Evolutionary conservation across 2,113 vertebrate genomes (phyloP).

Genomic region (Diphyllodes magnificus): DNA sequence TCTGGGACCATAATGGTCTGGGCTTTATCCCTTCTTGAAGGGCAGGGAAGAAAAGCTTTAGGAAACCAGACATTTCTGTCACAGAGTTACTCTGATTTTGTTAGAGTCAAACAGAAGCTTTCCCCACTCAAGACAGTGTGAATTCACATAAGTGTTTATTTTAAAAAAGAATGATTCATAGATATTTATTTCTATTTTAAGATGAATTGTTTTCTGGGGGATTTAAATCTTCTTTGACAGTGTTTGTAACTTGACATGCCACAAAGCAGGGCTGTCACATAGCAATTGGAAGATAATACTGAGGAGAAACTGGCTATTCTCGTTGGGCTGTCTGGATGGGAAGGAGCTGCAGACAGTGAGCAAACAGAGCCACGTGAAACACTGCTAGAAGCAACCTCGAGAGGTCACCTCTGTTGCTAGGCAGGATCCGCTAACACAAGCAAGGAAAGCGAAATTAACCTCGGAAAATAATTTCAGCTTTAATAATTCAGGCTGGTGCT

Average conservation of each 20-base stretch:
- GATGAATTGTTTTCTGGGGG: not conserved
- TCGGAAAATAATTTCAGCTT: not conserved
- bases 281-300: not conserved
- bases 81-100: not conserved
- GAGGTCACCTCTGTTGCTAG: conserved; percentile 60
- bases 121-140: not conserved
- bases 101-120: not conserved
- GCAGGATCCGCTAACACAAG: not conserved
- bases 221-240: conserved; percentile 15
- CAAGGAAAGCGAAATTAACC: not conserved
- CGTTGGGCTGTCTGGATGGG: not conserved
- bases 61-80: not conserved
- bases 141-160: conserved; percentile 11
- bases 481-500: not conserved
- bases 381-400: not conserved
- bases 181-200: conserved; percentile 19
- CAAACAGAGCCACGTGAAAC: not conserved
- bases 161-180: conserved; percentile 7
- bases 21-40: not conserved
- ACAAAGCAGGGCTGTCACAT: conserved; percentile 2
- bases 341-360: not conserved
- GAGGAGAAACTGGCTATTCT: conserved; percentile 20
- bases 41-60: not conserved
- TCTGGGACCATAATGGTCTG: not conserved
- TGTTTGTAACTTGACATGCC: conserved; percentile 9